Base-by-base conservation (phyloP, 2,113 vertebrate genomes). In the Boleophthalmus pectinirostris region DNA sequence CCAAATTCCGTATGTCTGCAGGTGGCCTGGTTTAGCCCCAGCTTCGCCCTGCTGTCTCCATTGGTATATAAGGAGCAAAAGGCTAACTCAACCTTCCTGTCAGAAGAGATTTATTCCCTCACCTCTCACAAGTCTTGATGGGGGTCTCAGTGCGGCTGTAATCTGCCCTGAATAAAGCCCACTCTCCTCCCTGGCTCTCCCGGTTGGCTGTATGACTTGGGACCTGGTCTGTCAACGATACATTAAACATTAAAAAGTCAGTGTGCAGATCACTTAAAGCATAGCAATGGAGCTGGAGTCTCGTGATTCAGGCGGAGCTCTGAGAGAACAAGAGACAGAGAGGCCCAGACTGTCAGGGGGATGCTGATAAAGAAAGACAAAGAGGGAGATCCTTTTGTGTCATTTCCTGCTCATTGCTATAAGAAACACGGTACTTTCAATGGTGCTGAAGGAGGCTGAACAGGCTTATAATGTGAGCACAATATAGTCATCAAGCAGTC, bases 241-340 rank as follows among this genome's bases (percentile, higher is more conserved):
- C 83, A 88, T 90, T 88, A 90, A 88, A 88, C 75, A 88, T 91
- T 88, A 77, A 87, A 83, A 86, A 85, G 66, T 68, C 13, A 0
- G 67, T 43, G 74, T 78, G 80, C 63, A 74, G 72, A 82, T 87
- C 74, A 72, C 78, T 83, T 4, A 35, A 74, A 68, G 80, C 73
- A 70, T 75, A 75, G 81, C 64, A 79, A 81, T 74, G 57, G 80
- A 86, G 78, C 63, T 64, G 46, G 38, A 25, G 46, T 45, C n/a
- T 58, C 15, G 60, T 46, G 69, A 78, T 69, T 74, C 65, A 77
- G 63, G 72, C 21, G n/a, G 23, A 16, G 56, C 13, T 65, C 23
- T 46, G 60, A 35, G 29, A 77, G 75, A 77, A 54, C 5, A n/a
- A n/a, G 57, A 51, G 58, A 47, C 69, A 51, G 68, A 45, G 63